These are phyloP conservation scores for Tiaroga cobitis DNA, from an alignment of 2,797 vertebrate species.

Conservation along the genomic window DNA sequence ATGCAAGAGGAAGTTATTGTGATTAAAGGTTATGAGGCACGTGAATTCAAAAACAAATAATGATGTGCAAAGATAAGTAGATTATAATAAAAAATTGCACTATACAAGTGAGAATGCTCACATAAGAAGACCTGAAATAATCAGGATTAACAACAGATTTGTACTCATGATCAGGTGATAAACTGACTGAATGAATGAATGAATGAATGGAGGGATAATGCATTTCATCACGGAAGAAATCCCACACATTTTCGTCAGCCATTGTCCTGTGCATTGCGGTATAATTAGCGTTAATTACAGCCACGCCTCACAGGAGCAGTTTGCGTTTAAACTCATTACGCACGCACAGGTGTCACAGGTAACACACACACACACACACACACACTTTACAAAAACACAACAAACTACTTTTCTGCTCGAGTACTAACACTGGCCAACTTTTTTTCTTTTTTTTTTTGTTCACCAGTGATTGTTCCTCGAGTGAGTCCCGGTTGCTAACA, in stretches of 20 bases:
- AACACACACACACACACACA: slow-evolving; percentile 41
- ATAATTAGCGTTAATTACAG: slow-evolving; percentile 11
- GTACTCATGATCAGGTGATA: not conserved
- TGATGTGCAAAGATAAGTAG: too few relatives aligned
- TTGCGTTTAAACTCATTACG: slow-evolving; percentile 21
- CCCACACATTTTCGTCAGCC: not conserved
- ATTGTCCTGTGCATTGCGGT: not conserved
- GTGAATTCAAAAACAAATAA: too few relatives aligned
- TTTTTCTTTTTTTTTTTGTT: not conserved
- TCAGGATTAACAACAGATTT: not conserved
- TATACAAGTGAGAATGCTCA: not conserved
- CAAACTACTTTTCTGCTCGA: not conserved
- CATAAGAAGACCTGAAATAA: not conserved
- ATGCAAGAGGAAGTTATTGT: not conserved
- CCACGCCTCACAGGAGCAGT: slow-evolving; percentile 44
- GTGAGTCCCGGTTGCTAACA: slow-evolving; percentile 26
- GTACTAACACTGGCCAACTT: not conserved
- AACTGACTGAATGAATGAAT: not conserved
- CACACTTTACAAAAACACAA: not conserved
- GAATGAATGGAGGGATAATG: not conserved
- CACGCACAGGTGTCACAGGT: slow-evolving; percentile 64
- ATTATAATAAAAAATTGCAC: too few relatives aligned
- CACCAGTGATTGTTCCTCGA: not conserved
- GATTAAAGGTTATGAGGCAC: not conserved
- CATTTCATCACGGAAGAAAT: not conserved